Evolutionary conservation across 2,113 vertebrate genomes (phyloP).

Genomic region (Leucopsar rothschildi): DNA sequence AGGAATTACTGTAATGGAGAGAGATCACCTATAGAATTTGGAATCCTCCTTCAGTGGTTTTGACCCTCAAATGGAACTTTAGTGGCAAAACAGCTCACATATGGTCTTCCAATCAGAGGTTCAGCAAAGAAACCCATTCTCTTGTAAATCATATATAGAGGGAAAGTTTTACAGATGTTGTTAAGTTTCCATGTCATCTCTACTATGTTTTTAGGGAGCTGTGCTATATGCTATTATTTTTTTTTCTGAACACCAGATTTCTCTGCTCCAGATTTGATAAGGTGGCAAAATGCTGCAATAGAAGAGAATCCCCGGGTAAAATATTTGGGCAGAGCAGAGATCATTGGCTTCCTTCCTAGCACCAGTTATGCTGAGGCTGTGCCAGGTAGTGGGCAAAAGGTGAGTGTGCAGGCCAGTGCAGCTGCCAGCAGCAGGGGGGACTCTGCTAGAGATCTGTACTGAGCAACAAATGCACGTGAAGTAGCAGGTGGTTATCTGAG

Average conservation of each 20-base stretch:
- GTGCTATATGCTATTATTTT: background rate
- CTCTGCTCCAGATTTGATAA: background rate
- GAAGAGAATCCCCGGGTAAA: background rate
- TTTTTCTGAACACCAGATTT: background rate
- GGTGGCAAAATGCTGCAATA: background rate
- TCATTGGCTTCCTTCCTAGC: background rate
- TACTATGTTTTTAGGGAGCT: background rate
- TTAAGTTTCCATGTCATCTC: background rate
- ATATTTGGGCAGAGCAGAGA: background rate
- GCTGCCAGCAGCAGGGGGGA: background rate
- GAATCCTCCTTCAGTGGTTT: background rate
- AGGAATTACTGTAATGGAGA: background rate
- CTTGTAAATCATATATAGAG: background rate
- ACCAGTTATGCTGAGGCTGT: background rate
- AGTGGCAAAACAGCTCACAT: rapidly evolving
- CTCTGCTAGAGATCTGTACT: background rate
- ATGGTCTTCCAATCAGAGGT: background rate
- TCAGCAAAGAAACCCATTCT: background rate
- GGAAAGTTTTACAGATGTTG: background rate
- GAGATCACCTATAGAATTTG: background rate
- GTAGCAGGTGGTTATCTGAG: constrained; percentile 37
- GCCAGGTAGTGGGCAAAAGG: background rate
- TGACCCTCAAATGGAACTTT: background rate
- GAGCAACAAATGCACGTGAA: constrained; percentile 6
- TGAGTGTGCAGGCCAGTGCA: background rate